Evolutionary conservation across 23 tunicate species (phyloP), one percentile per base, ranked within the genome.

Genomic region (Styela clava): DNA sequence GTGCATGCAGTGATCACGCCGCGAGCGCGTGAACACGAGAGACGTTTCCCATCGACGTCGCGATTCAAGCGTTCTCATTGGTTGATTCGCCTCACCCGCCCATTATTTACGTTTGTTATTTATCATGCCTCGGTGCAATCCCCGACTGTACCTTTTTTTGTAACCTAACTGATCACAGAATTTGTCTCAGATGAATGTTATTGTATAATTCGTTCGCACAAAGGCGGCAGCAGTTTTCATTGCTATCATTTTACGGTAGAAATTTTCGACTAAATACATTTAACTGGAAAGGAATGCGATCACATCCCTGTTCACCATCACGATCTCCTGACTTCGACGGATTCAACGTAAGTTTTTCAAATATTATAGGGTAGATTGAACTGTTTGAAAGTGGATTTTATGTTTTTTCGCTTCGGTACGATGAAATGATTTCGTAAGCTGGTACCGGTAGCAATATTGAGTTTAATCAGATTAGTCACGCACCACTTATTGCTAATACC

Each of bases 261-360:
- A 5, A 44, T 44, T 44, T 44, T 7, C 56, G 56, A 44, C 56
- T 12, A 44, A 44, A 44, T 7, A 44, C 56, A 44, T 44, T 12
- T 5, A 44, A 5, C 12, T 44, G 7, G 9, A 44, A 44, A 76
- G 81, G 52, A 52, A 76, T 76, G 81, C 24, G 81, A 35, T 76
- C 81, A 22, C 33, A 37, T 64, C 81, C 81, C 22, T 76, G 81
- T 76, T 76, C 81, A 52, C 81, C 81, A 29, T 21, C 81, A 12
- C 26, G 81, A 9, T 76, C 81, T 22, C 81, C 81, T 36, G 52
- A 36, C 21, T 44, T 64, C 3, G 81, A 52, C 2, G 64, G 31
- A 52, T 76, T 37, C 81, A 56, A 76, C 33, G 81, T 76, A 44
- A 76, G 81, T 76, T 31, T 44, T 44, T 44, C 9, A 12, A 44